Conservation (phyloP, 2,888 invertebrate genomes). For the Plebejus argus region DNA sequence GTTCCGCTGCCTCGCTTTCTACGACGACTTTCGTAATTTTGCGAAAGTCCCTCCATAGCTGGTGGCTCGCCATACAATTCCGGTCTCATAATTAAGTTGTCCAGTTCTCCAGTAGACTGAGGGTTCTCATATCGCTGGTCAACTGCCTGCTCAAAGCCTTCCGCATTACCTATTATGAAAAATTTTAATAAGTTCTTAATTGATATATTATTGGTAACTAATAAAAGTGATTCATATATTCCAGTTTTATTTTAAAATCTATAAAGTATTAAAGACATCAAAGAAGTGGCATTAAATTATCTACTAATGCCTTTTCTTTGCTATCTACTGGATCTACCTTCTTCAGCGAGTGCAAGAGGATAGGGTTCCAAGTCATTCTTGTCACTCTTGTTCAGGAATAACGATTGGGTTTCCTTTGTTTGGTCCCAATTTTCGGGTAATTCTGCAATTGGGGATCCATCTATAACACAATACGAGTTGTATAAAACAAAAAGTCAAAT, state of each 20-base stretch:
- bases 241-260: not conserved
- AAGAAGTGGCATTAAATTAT: not conserved
- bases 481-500: not conserved
- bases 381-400: constrained; percentile 78
- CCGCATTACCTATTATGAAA: constrained; percentile 60
- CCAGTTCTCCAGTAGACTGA: constrained; percentile 69
- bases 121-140: constrained; percentile 68
- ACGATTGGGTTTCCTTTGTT: constrained; percentile 76
- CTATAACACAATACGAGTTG: constrained; percentile 49
- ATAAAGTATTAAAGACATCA: not conserved
- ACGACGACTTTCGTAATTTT: constrained; percentile 65
- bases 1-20: constrained; percentile 73
- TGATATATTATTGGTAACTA: no score
- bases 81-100: constrained; percentile 83
- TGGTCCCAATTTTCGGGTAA: constrained; percentile 79
- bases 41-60: constrained; percentile 68
- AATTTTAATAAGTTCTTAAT: not conserved
- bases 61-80: constrained; percentile 83
- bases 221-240: not conserved
- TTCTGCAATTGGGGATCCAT: constrained; percentile 71
- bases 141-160: constrained; percentile 67
- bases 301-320: not conserved
- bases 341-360: constrained; percentile 76
- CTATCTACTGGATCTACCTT: constrained; percentile 57
- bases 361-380: constrained; percentile 79